Evolutionary conservation across 2,797 vertebrate genomes (phyloP), one percentile per base, ranked within the genome.

Genomic region (Botia almorhae): DNA sequence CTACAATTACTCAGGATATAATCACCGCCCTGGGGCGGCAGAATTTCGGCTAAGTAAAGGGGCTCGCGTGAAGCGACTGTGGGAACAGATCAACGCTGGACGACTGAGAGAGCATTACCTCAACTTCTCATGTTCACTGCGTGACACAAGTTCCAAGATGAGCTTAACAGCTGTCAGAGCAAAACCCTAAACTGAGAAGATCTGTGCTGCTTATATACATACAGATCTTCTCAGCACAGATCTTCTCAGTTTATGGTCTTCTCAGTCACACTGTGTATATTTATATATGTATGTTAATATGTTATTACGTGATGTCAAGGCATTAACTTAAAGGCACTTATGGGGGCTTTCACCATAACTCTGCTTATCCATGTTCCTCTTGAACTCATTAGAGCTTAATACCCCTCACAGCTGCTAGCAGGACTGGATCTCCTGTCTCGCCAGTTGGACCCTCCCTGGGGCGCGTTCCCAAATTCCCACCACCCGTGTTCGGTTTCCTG

Each of bases 1-100:
- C 91, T 92, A 89, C 91, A 92, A 92, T 93, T 93, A 92, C 89
- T 90, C 88, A 90, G 89, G 85, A 92, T 89, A 91, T 92, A 92
- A 93, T 91, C 89, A 91, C 71, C 83, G 88, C 60, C 48, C 58
- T 60, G 51, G 53, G 64, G 51, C 53, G 63, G 48, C 26, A 83
- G n/a, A 46, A 72, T 70, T 56, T 36, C 23, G 56, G 56, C 71
- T 68, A 76, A 77, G 64, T 78, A 73, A 64, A 76, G 56, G 36
- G 77, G 51, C 43, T 72, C 50, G 46, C 64, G 74, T 68, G 68
- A 76, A 77, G 69, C 23, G 56, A 76, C 78, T 72, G 50, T 77
- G 78, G 61, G 82, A 83, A 76, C 51, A 48, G 53, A 67, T 76
- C 74, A 43, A 46, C 39, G 26, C 69, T 50, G 76, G 67, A 81